phyloP scores from a whole-genome alignment of 2,113 vertebrate species.

The Pundamilia nyererei region DNA sequence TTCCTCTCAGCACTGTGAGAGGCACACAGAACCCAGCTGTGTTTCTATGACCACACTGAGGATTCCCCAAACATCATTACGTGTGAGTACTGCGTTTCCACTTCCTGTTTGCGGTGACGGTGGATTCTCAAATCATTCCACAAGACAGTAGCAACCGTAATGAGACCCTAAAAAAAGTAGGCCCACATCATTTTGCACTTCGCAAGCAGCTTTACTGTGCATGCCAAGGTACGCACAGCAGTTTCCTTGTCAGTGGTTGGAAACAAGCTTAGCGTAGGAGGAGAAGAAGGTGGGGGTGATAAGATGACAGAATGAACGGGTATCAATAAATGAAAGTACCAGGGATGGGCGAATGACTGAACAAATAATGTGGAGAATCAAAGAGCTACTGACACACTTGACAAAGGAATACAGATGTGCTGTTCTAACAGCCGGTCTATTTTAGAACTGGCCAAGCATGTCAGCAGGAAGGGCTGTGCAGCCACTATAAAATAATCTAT shows the following conservation, averaged over 20 bases:
- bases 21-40: background rate
- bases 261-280: background rate
- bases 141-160: background rate
- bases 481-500: background rate
- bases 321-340: background rate
- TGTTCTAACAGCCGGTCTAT: background rate
- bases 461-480: background rate
- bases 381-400: background rate
- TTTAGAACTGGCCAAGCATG: background rate
- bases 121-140: background rate
- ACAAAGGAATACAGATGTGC: background rate
- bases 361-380: background rate
- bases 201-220: background rate
- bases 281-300: background rate
- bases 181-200: background rate
- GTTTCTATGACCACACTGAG: background rate
- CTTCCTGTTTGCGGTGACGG: conserved; percentile 28
- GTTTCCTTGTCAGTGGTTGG: background rate
- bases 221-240: background rate
- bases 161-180: background rate
- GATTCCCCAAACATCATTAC: conserved; percentile 4
- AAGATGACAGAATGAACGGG: background rate
- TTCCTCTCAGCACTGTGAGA: background rate
- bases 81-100: background rate
- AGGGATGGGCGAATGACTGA: background rate